A percentile compares a stretch with the other conserved stretches of the same genome.
Conservation (phyloP, 2,113 vertebrate genomes). For the Rhabdornis inornatus region DNA sequence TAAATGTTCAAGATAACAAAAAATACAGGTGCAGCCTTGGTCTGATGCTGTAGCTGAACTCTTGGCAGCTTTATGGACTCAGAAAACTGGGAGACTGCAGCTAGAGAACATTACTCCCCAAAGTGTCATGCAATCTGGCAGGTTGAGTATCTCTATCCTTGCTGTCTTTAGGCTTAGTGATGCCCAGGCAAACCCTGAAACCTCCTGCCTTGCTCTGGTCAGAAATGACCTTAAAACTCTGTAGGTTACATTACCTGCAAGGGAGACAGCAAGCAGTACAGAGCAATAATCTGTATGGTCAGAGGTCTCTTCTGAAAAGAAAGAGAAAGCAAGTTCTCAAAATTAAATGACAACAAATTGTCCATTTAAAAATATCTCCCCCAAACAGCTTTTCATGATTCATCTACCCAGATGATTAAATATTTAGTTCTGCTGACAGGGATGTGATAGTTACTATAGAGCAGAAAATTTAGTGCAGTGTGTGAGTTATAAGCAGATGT, state of each 20-base stretch:
- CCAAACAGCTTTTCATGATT: constrained; percentile 31
- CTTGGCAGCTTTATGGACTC: neutral
- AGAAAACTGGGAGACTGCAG: neutral
- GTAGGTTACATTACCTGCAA: neutral
- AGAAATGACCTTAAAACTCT: neutral
- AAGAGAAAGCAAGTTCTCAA: neutral
- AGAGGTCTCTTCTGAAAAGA: neutral
- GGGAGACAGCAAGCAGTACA: neutral
- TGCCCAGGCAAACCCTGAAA: neutral
- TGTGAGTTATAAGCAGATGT: constrained; percentile 38
- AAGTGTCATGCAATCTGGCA: neutral
- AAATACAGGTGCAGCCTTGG: neutral
- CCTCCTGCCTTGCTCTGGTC: neutral
- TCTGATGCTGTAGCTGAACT: neutral
- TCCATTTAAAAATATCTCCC: constrained; percentile 11
- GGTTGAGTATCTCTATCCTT: neutral
- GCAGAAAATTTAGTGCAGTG: constrained; percentile 18
- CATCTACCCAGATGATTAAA: constrained; percentile 45
- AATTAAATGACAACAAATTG: constrained; percentile 37
- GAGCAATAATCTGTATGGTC: neutral
- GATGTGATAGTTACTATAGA: constrained; percentile 19
- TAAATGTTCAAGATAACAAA: accelerated
- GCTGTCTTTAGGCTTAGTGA: neutral
- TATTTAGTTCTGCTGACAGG: constrained; percentile 43
- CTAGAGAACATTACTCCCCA: neutral